phyloP scores from a whole-genome alignment of 2,797 vertebrate genomes.

The Parambassis ranga region DNA sequence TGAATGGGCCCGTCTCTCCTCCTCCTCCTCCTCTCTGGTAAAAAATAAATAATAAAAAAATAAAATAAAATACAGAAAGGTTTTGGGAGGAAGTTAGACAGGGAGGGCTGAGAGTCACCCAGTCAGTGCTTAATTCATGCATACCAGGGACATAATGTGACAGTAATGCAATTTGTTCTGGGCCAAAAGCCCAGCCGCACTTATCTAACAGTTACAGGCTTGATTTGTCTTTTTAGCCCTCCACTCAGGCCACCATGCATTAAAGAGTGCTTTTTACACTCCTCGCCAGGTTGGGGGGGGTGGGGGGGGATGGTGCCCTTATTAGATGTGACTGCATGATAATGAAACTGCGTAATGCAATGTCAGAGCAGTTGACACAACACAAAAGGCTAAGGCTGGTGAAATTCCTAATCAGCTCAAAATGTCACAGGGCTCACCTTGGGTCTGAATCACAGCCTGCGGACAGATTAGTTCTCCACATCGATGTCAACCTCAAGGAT shows the following conservation, averaged over 20 bases:
- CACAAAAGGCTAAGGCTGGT: conserved; percentile 72
- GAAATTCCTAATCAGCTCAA: conserved; percentile 79
- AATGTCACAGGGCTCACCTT: conserved; percentile 75
- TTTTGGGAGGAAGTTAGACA: conserved; percentile 40
- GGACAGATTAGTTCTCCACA: conserved; percentile 62
- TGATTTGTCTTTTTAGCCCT: conserved; percentile 62
- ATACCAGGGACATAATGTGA: conserved; percentile 75
- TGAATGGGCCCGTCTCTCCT: conserved; percentile 37
- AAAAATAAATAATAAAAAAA: conserved; percentile 48
- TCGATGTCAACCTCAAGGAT: conserved; percentile 62
- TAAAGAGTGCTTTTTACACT: conserved; percentile 53
- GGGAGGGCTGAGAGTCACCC: conserved; percentile 40
- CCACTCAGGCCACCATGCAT: conserved; percentile 56
- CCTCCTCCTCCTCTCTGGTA: conserved; percentile 24
- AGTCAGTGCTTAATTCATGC: conserved; percentile 73
- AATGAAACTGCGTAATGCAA: conserved; percentile 76
- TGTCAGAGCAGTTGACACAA: conserved; percentile 75
- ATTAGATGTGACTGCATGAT: conserved; percentile 80
- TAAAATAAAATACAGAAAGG: conserved; percentile 5
- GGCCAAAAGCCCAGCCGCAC: conserved; percentile 75
- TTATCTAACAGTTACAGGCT: conserved; percentile 69
- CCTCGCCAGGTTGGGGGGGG: conserved; percentile 60
- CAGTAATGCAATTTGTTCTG: conserved; percentile 80
- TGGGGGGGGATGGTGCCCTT: conserved; percentile 60
- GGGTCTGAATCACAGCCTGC: conserved; percentile 62